Percentiles rank a stretch among this genome's conserved stretches.
Conservation (phyloP, 2,113 vertebrate species). For the Coptodon rendalli region DNA sequence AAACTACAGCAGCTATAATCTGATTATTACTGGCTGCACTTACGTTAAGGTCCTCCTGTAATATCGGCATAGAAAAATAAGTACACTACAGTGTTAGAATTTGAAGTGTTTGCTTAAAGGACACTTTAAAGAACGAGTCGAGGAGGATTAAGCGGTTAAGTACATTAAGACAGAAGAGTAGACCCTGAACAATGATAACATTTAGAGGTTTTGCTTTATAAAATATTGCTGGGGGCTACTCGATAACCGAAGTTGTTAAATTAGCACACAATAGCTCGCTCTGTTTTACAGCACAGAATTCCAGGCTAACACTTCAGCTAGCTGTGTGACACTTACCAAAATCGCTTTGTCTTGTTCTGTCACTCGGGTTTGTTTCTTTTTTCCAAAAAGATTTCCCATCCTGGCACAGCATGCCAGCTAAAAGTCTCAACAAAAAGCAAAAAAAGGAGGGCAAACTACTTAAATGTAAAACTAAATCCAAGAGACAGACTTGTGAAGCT, state of each 20-base stretch:
- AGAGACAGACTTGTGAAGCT: not conserved
- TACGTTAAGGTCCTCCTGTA: not conserved
- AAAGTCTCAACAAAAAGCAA: not conserved
- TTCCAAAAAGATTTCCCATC: constrained; percentile 90
- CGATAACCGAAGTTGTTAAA: not conserved
- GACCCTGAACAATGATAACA: fast-evolving
- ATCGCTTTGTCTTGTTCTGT: constrained; percentile 89
- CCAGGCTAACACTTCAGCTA: not conserved
- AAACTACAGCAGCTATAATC: not conserved
- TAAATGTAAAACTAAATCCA: not conserved
- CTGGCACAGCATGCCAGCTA: constrained; percentile 59
- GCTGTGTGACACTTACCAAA: constrained; percentile 70
- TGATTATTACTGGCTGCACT: not conserved
- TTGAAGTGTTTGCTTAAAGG: not conserved
- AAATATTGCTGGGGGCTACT: fast-evolving
- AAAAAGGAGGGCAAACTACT: fast-evolving
- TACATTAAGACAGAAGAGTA: not conserved
- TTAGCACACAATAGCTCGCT: fast-evolving
- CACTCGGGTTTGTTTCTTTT: constrained; percentile 85
- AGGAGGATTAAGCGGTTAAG: not conserved
- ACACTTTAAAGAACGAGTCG: not conserved
- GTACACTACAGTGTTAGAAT: not conserved
- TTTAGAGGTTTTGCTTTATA: fast-evolving
- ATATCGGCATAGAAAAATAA: not conserved
- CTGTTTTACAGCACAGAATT: not conserved